These are phyloP conservation scores for Bombus waltoni DNA, from an alignment of 1,140 invertebrate genomes.

Conservation along the genomic window DNA sequence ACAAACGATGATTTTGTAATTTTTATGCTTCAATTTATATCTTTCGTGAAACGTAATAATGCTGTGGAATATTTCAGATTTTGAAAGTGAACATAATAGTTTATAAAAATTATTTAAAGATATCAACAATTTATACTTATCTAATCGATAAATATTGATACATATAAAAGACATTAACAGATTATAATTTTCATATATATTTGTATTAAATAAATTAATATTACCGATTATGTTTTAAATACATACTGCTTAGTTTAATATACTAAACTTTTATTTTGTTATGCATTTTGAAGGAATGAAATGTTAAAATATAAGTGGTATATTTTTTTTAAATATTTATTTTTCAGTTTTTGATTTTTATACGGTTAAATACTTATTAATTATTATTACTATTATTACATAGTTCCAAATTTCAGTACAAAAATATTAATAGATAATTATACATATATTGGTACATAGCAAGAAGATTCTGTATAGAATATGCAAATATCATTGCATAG, in stretches of 20 bases:
- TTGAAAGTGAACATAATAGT: background rate
- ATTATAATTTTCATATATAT: background rate
- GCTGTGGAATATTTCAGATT: background rate
- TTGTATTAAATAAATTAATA: background rate
- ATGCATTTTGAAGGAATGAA: background rate
- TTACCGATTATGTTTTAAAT: background rate
- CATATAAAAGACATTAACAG: background rate
- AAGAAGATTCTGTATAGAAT: slow-evolving; percentile 24
- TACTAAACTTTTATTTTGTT: background rate
- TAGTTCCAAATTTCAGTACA: background rate
- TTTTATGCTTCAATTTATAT: background rate
- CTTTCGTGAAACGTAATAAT: background rate
- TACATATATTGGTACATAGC: slow-evolving; percentile 17
- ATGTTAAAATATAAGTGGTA: background rate
- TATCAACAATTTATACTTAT: too few relatives aligned
- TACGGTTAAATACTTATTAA: background rate
- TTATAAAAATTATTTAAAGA: background rate
- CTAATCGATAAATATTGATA: too few relatives aligned
- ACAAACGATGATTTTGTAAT: background rate
- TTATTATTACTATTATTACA: slow-evolving; percentile 17
- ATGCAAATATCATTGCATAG: background rate
- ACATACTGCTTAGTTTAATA: background rate
- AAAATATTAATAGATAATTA: slow-evolving; percentile 36
- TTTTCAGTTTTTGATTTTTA: background rate
- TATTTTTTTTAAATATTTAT: slow-evolving; percentile 10